Evolutionary conservation across 1,140 invertebrate genomes (phyloP), one percentile per base, ranked within the genome.

Genomic region (Apis dorsata): DNA sequence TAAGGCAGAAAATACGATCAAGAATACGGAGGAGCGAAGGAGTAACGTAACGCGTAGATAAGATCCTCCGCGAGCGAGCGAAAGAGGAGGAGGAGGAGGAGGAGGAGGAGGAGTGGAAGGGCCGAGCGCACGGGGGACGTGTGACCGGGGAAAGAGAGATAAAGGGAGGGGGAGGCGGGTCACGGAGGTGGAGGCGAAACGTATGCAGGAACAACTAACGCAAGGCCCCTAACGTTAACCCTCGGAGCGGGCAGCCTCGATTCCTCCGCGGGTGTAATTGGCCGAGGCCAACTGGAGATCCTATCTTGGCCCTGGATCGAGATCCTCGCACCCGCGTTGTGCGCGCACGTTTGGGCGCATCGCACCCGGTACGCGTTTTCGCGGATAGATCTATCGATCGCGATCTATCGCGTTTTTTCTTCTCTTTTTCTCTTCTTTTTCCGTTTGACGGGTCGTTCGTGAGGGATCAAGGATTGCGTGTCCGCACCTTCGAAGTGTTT

Each of bases 41-140:
- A 83, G 82, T 89, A 90, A 88, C 87, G 84, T 90, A 89, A 88
- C 86, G 79, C 89, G 89, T 83, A 90, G 90, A 91, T 91, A 91
- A 91, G 89, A 91, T 91, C 90, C 89, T 75, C 79, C 78, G 65
- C 28, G 77, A 73, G 59, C 51, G 17, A 60, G 59, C 57, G 53
- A 28, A 60, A 53, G 63, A 70, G 72, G 55, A n/a, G 21, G 63
- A 79, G 15, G 11, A 70, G 72, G 55, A n/a, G 21, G 63, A 79
- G 15, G 11, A 68, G 7, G 21, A 49, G n/a, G 21, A 49, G 3
- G 68, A 59, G 63, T 17, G 59, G 34, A 55, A 24, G 34, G 66
- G 3, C 11, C 21, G n/a, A 9, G 53, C 17, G 34, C 10, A 44
- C 55, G 57, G 53, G 53, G 65, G 28, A 60, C n/a, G 59, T 44